Percentiles rank a stretch among this genome's conserved stretches.
These are phyloP conservation scores for Blastobasis adustella DNA, from an alignment of 2,888 invertebrate species.

Conservation along the genomic window DNA sequence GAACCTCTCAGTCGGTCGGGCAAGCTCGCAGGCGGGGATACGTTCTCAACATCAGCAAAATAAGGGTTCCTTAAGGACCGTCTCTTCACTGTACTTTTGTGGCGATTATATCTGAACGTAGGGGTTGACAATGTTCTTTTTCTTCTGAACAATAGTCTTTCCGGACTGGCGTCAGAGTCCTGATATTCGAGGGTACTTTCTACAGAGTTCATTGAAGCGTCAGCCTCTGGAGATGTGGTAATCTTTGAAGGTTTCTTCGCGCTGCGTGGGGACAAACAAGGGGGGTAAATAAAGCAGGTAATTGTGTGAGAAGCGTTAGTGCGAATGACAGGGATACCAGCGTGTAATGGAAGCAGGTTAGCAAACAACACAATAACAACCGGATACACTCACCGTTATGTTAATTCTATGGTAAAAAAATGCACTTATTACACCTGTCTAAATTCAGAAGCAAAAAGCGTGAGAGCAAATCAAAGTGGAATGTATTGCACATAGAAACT, in stretches of 20 bases:
- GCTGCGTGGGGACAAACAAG: slow-evolving; percentile 33
- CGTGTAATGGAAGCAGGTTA: slow-evolving; percentile 60
- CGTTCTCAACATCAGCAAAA: slow-evolving; percentile 26
- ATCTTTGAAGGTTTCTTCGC: slow-evolving; percentile 17
- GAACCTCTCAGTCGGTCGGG: slow-evolving; percentile 11
- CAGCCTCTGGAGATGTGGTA: slow-evolving; percentile 24
- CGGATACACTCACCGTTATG: not conserved
- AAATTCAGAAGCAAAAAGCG: too few species aligned
- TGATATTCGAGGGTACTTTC: slow-evolving; percentile 57
- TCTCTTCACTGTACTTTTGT: slow-evolving; percentile 20
- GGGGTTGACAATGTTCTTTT: slow-evolving; percentile 27
- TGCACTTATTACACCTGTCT: too few species aligned
- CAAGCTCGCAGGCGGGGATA: not conserved
- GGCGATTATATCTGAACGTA: slow-evolving; percentile 3
- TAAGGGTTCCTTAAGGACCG: slow-evolving; percentile 17
- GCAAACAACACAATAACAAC: not conserved
- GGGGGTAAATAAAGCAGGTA: slow-evolving; percentile 17
- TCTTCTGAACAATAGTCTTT: slow-evolving; percentile 23
- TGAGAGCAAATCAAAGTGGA: too few species aligned
- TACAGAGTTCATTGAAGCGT: slow-evolving; percentile 25
- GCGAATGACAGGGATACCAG: slow-evolving; percentile 21
- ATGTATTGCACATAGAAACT: too few species aligned
- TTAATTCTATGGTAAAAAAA: not conserved
- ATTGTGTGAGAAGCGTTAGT: slow-evolving; percentile 14
- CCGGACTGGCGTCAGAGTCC: slow-evolving; percentile 48